phyloP scores from a whole-genome alignment of 1,140 invertebrate species.

The Heliconius hermathena region DNA sequence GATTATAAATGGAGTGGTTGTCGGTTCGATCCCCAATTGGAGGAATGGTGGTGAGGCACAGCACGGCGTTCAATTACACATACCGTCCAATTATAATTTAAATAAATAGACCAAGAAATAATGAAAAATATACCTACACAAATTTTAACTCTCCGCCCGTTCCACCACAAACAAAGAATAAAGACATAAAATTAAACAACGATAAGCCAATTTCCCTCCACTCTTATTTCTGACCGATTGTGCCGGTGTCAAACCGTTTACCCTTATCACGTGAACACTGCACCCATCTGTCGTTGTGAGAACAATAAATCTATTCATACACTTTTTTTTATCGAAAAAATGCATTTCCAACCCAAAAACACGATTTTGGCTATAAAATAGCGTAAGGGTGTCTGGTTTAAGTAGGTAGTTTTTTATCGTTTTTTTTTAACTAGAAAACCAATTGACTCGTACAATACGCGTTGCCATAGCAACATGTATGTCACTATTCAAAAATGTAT shows the following conservation, averaged over 20 bases:
- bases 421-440: no score
- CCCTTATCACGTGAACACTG: conserved; percentile 61
- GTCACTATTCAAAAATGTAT: no score
- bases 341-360: conserved; percentile 60
- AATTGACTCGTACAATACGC: no score
- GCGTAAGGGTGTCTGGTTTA: conserved; percentile 41
- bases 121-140: no score
- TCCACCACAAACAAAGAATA: not conserved
- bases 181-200: not conserved
- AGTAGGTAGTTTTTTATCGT: conserved; percentile 33
- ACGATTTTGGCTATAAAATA: conserved; percentile 32
- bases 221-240: conserved; percentile 51
- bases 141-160: no score
- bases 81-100: no score
- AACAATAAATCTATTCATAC: conserved; percentile 65
- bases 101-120: no score
- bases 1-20: no score
- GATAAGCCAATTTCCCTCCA: conserved; percentile 16
- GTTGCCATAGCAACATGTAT: no score
- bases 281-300: conserved; percentile 47
- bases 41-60: no score
- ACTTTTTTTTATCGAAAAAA: conserved; percentile 60
- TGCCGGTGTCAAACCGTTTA: conserved; percentile 64
- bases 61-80: no score
- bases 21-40: no score